Evolutionary conservation across 2,113 vertebrate genomes (phyloP).

Genomic region (Odobenus rosmarus): DNA sequence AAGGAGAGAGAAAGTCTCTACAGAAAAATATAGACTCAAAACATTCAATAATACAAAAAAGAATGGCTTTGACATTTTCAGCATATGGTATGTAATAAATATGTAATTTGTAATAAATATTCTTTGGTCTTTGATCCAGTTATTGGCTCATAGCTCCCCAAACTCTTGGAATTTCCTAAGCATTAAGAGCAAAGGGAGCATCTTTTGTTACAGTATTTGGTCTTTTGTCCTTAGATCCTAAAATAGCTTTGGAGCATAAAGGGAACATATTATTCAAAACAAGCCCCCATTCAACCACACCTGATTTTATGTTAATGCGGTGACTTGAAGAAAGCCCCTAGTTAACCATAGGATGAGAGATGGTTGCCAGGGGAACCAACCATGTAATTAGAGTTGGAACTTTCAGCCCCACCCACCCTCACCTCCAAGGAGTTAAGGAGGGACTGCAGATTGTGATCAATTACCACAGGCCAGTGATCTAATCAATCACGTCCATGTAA

Average conservation of each 20-base stretch:
- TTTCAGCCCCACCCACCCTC: not conserved
- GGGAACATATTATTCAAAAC: not conserved
- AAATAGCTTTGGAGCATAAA: not conserved
- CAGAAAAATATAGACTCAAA: not conserved
- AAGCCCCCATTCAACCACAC: not conserved
- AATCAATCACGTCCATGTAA: not conserved
- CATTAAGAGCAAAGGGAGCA: not conserved
- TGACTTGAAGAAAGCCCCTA: not conserved
- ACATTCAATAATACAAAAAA: not conserved
- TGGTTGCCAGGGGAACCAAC: not conserved
- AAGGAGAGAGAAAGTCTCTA: not conserved
- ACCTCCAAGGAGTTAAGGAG: not conserved
- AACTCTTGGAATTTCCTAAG: not conserved
- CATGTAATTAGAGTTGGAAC: not conserved
- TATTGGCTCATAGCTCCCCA: not conserved
- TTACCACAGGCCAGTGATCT: not conserved
- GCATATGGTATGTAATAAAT: not conserved
- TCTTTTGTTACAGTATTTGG: not conserved
- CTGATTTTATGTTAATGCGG: not conserved
- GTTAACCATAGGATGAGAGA: not conserved
- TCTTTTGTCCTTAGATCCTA: not conserved
- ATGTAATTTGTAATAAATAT: not conserved
- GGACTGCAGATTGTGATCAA: not conserved
- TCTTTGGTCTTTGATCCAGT: not conserved
- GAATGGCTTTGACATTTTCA: slow-evolving; percentile 11